phyloP scores from a whole-genome alignment of 2,888 invertebrate genomes.

The Luffia ferchaultella region DNA sequence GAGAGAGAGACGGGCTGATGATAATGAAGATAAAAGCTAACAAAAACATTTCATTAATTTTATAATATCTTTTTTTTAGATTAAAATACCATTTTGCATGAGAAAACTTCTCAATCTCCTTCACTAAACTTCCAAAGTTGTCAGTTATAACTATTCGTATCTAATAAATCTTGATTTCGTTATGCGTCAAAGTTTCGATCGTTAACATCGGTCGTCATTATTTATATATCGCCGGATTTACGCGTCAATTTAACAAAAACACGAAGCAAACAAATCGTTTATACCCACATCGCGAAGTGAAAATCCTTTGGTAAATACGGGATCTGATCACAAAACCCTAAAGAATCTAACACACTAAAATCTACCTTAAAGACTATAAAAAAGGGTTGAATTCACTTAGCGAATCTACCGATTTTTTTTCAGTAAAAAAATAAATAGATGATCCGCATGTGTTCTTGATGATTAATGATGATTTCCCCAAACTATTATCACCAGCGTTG shows the following conservation, averaged over 20 bases:
- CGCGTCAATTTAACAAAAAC: slow-evolving; percentile 63
- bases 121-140: too few species aligned
- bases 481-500: slow-evolving; percentile 41
- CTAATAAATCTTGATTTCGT: too few species aligned
- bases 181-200: slow-evolving; percentile 20
- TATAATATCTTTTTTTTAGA: too few species aligned
- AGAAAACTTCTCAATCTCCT: too few species aligned
- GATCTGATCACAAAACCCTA: slow-evolving; percentile 43
- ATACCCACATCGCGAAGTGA: slow-evolving; percentile 62
- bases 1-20: too few species aligned
- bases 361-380: too few species aligned
- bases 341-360: too few species aligned
- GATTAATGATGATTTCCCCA: slow-evolving; percentile 57
- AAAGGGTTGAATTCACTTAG: too few species aligned
- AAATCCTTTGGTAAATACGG: slow-evolving; percentile 58
- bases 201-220: slow-evolving; percentile 33
- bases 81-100: too few species aligned
- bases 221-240: slow-evolving; percentile 47
- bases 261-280: slow-evolving; percentile 60
- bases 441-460: slow-evolving; percentile 46
- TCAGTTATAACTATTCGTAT: too few species aligned
- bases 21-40: too few species aligned
- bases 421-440: slow-evolving; percentile 20
- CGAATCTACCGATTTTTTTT: slow-evolving; percentile 34
- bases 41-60: too few species aligned